Evolutionary conservation across 2,113 vertebrate genomes (phyloP).

Genomic region (Fulmarus glacialis): DNA sequence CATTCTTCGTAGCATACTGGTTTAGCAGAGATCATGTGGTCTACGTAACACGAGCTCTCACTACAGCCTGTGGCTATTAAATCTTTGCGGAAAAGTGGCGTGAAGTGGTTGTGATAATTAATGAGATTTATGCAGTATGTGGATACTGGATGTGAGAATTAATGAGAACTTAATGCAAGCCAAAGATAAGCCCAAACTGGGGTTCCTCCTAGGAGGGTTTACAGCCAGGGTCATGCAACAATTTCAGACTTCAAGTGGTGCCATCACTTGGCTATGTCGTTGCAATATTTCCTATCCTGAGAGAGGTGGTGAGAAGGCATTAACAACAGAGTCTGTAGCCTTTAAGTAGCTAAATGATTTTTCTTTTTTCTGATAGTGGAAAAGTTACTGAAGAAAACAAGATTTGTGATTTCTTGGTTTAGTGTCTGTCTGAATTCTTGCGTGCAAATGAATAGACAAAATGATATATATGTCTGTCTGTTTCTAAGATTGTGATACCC

Average conservation of each 20-base stretch:
- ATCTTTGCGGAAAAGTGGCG: accelerated
- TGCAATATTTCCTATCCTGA: background rate
- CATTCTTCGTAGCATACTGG: background rate
- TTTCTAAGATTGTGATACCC: conserved; percentile 52
- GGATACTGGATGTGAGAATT: background rate
- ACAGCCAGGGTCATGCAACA: background rate
- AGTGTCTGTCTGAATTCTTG: background rate
- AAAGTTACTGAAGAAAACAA: background rate
- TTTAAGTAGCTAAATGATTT: background rate
- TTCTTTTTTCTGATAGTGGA: background rate
- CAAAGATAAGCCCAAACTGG: background rate
- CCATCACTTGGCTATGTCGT: background rate
- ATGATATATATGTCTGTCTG: background rate
- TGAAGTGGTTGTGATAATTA: background rate
- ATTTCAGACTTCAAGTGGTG: background rate
- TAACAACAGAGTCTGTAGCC: background rate
- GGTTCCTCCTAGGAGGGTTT: background rate
- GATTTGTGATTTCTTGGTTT: background rate
- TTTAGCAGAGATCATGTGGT: background rate
- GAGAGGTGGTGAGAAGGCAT: background rate
- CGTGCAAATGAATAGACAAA: background rate
- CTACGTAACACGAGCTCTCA: background rate
- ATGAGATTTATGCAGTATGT: background rate
- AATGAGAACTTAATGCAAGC: background rate
- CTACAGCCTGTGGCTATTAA: background rate